Base-by-base conservation (phyloP, 1,140 invertebrate species). In the Trachelipus rathkii region DNA sequence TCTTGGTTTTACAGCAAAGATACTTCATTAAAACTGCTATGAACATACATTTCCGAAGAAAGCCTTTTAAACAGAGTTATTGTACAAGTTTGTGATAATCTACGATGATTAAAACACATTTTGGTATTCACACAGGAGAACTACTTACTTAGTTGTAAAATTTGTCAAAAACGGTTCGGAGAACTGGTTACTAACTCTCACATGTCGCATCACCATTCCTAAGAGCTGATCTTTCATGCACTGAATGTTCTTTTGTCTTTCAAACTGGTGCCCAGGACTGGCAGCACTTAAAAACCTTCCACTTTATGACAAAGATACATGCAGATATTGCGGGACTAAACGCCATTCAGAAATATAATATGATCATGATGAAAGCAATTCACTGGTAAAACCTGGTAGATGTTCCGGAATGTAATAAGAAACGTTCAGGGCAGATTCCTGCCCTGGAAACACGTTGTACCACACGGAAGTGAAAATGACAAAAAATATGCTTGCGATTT, bases 261-360 rank as follows among this genome's bases (percentile, higher is more conserved):
- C 71, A 78, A 78, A 44, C 75, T 74, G 6, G 72, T 66, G 13
- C 73, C 73, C 15, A 71, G 77, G 19, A 85, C 91, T 68, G 90
- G 72, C 93, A 96, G 82, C 96, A 98, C 85, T 89, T 91, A 82
- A 89, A 94, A 69, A 93, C 92, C 10, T 95, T 98, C 85, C 93
- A 93, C 44, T 87, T 4, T 88, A 88, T 82, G 88, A 88, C 79
- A 88, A 88, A 0, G 89, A 88, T 82, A 87, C 87, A 81, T 89
- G 88, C 82, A 85, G 80, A 44, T 77, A 72, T 66, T 89, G 87
- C 82, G 85, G 83, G 73, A 88, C 88, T 79, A 84, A 85, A 15
- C 89, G n/a, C 88, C 66, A 53, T 78, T 7, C 77, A 78, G n/a
- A 78, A 77, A 50, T 78, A 77, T 68, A 80, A 80, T 44, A 77